Evolutionary conservation across 2,888 invertebrate species (phyloP).

Genomic region (Drosophila mimetica): DNA sequence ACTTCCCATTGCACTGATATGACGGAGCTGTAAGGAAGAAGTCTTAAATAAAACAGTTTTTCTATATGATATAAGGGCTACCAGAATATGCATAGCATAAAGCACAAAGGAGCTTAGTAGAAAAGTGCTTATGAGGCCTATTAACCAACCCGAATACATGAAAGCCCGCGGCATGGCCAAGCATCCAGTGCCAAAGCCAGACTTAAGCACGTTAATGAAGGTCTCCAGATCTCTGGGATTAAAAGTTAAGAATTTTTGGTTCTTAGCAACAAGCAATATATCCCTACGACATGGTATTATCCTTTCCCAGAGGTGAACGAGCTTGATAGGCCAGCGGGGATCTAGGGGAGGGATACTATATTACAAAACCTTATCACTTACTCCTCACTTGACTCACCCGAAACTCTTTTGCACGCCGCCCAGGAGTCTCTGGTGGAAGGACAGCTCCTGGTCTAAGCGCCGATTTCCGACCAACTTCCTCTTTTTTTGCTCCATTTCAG

Average conservation of each 20-base stretch:
- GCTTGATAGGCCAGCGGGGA: conserved; percentile 39
- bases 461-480: conserved; percentile 10
- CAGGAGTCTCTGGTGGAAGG: conserved; percentile 14
- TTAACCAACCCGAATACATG: conserved; percentile 91
- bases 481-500: conserved; percentile 15
- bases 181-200: conserved; percentile 96
- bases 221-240: conserved; percentile 86
- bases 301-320: conserved; percentile 17
- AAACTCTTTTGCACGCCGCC: conserved; percentile 25
- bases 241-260: conserved; percentile 6
- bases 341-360: conserved; percentile 5
- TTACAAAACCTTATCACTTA: background rate
- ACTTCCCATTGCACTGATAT: conserved; percentile 84
- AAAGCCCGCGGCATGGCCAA: conserved; percentile 98
- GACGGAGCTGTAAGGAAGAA: conserved; percentile 48
- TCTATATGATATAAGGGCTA: conserved; percentile 17
- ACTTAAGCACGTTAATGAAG: conserved; percentile 94
- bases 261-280: background rate
- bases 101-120: conserved; percentile 92
- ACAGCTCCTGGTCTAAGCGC: conserved; percentile 14
- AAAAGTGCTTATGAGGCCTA: conserved; percentile 91
- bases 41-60: fast-evolving
- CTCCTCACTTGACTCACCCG: conserved; percentile 17
- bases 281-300: conserved; percentile 26
- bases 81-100: conserved; percentile 94